Percentiles rank a stretch among this genome's conserved stretches.
These are phyloP conservation scores for Trichomalopsis sarcophagae DNA, from an alignment of 1,140 invertebrate species.

Conservation along the genomic window DNA sequence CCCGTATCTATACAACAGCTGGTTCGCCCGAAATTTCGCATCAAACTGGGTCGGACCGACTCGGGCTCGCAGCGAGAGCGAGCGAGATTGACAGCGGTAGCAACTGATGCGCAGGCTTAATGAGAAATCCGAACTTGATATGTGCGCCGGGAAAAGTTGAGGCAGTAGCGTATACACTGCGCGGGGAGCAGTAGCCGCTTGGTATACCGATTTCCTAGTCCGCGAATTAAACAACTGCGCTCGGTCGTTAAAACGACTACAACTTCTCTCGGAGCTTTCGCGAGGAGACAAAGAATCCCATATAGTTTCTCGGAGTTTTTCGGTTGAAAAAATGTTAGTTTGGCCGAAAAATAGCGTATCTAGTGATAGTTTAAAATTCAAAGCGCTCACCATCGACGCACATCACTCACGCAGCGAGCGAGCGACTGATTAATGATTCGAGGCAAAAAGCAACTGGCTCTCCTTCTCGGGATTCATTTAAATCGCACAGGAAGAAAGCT, in stretches of 20 bases:
- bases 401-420: background rate
- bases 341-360: background rate
- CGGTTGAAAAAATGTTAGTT: background rate
- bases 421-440: slow-evolving; percentile 37
- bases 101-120: slow-evolving; percentile 33
- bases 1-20: background rate
- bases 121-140: slow-evolving; percentile 45
- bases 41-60: slow-evolving; percentile 6
- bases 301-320: no score
- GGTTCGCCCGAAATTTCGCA: background rate
- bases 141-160: slow-evolving; percentile 29
- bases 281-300: background rate
- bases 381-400: background rate
- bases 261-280: background rate
- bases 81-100: slow-evolving; percentile 27
- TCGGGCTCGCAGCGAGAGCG: slow-evolving; percentile 2
- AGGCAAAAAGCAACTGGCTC: slow-evolving; percentile 11
- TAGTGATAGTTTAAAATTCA: background rate
- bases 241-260: background rate
- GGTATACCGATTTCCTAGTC: background rate
- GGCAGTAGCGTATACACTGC: background rate
- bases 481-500: slow-evolving; percentile 14
- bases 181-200: background rate
- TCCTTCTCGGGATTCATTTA: slow-evolving; percentile 29
- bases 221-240: background rate